phyloP scores from a whole-genome alignment of 2,888 invertebrate species.

The Philaethria dido region DNA sequence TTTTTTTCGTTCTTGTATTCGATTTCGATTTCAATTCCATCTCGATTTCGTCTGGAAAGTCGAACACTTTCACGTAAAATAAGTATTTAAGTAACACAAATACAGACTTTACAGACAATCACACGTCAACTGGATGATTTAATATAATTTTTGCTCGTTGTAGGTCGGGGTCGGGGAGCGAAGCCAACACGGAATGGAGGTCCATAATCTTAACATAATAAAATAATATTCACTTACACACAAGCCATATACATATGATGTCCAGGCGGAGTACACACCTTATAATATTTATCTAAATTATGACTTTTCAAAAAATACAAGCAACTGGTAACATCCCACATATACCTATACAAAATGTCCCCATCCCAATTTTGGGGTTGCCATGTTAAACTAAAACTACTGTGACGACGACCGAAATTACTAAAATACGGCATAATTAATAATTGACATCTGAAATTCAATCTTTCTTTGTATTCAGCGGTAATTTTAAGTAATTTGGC shows the following conservation, averaged over 20 bases:
- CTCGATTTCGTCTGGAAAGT: no score
- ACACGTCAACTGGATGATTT: no score
- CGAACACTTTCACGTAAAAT: no score
- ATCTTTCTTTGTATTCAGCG: constrained; percentile 85
- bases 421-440: constrained; percentile 79
- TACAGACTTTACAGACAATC: no score
- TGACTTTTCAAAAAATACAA: constrained; percentile 85
- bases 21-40: no score
- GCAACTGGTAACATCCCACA: constrained; percentile 86
- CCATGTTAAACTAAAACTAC: constrained; percentile 47
- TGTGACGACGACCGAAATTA: constrained; percentile 48
- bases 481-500: constrained; percentile 85
- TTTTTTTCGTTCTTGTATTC: not conserved
- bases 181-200: no score
- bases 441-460: constrained; percentile 85
- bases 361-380: constrained; percentile 55
- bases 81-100: no score
- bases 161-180: no score
- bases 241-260: constrained; percentile 85
- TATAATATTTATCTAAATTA: constrained; percentile 84
- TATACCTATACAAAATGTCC: constrained; percentile 81
- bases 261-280: constrained; percentile 85
- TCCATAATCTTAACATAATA: not conserved
- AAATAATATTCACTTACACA: constrained; percentile 74
- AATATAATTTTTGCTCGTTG: no score